Base-by-base conservation (phyloP, 2,797 vertebrate species). In the Rhodeus uyekii region DNA sequence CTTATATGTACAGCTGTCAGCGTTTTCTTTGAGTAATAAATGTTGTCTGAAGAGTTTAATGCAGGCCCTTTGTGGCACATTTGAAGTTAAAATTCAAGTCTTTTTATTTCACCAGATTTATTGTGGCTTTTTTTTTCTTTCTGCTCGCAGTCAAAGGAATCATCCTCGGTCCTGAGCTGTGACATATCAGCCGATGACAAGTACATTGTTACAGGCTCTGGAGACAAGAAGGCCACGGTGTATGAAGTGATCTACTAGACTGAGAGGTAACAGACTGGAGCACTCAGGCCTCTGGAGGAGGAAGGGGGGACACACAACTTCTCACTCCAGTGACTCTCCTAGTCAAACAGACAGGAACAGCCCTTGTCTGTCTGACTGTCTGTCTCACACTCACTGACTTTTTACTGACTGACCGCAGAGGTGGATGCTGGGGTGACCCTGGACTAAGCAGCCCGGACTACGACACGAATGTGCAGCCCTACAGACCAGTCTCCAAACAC, bases 111-210 rank as follows among this genome's bases (percentile, higher is more conserved):
- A 19, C 18, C 38, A 13, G 6, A 65, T 53, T 69, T 63, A 36
- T 60, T 60, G 27, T 79, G 55, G 69, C 10, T 61, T 42, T 83
- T 38, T 58, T 29, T 61, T 36, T 29, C 10, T 63, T 50, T 29
- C 10, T 63, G 44, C 5, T 73, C 60, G 82, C 92, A 96, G 95
- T 96, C 95, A 73, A 96, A 96, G 92, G 95, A 96, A 87, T 95
- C 95, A 5, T 96, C 95, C 2, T 96, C 95, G 4, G 95, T 96
- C 85, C 90, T 96, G 86, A 96, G 95, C 91, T 96, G 95, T 77
- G 95, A 96, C 93, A 96, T 96, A 90, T 96, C 95, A 0, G 94
- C 94, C 6, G 95, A 96, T 46, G 95, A 96, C 92, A 96, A 96
- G 90, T 96, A 96, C 80, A 96, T 96, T 8, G 95, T 96, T 87